phyloP scores from a whole-genome alignment of 2,888 invertebrate species.

The Invenusta paracnida region DNA sequence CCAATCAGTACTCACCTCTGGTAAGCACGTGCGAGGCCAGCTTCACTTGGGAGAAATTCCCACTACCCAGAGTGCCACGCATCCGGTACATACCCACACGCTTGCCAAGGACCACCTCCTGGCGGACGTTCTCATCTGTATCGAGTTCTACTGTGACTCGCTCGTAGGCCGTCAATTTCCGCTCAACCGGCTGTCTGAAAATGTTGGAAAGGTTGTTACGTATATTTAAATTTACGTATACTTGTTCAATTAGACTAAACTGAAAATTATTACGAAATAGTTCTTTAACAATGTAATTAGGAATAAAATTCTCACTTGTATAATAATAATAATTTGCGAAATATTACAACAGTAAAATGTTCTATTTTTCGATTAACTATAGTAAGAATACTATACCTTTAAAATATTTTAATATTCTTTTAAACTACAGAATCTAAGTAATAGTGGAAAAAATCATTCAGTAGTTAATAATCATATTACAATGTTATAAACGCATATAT shows the following conservation, averaged over 20 bases:
- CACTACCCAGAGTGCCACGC: conserved; percentile 71
- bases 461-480: no score
- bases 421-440: no score
- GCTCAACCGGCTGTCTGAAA: background rate
- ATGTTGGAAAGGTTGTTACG: no score
- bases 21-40: conserved; percentile 72
- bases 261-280: background rate
- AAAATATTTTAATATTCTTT: no score
- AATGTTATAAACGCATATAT: no score
- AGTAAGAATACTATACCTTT: no score
- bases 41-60: conserved; percentile 76
- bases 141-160: conserved; percentile 49
- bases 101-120: conserved; percentile 69
- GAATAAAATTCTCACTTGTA: background rate
- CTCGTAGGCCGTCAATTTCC: conserved; percentile 47
- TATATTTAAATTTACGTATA: no score
- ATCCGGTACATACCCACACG: conserved; percentile 73
- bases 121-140: conserved; percentile 59
- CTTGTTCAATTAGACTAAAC: no score
- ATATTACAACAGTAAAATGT: background rate
- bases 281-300: background rate
- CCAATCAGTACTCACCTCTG: no score
- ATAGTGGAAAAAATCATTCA: no score
- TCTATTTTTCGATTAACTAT: background rate
- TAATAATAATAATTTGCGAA: background rate